phyloP scores from a whole-genome alignment of 2,113 vertebrate genomes.

The Lates calcarifer region DNA sequence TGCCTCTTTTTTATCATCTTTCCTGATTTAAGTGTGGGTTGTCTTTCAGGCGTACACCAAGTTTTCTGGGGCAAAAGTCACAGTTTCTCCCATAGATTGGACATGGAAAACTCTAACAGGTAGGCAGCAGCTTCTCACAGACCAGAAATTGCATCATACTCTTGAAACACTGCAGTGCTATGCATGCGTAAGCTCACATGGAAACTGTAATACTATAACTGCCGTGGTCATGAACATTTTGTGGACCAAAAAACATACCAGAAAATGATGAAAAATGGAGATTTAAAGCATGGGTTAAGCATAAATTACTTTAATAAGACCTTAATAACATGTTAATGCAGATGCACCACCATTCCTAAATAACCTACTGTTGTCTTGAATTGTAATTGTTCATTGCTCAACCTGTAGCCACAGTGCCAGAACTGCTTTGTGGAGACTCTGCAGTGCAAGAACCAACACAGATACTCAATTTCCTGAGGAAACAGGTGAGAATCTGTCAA shows the following conservation, averaged over 20 bases:
- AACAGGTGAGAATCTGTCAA: conserved; percentile 84
- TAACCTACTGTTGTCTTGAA: not conserved
- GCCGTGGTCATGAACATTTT: too few relatives aligned
- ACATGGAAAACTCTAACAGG: conserved; percentile 93
- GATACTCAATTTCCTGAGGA: conserved; percentile 94
- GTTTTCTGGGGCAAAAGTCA: conserved; percentile 92
- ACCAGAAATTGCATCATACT: not conserved
- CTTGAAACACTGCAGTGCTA: not conserved
- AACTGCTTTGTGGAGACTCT: conserved; percentile 86
- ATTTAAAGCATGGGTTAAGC: not conserved
- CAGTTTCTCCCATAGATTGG: conserved; percentile 88
- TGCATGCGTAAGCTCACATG: not conserved
- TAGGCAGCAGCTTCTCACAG: conserved; percentile 72
- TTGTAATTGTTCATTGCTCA: not conserved
- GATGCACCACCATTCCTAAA: not conserved
- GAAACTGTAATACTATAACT: not conserved
- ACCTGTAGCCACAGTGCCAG: conserved; percentile 85
- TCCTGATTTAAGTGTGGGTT: not conserved
- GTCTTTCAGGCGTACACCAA: conserved; percentile 92
- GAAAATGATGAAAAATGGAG: not conserved
- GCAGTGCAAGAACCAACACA: conserved; percentile 90
- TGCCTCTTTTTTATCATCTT: conserved; percentile 3
- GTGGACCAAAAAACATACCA: too few relatives aligned
- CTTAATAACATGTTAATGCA: not conserved
- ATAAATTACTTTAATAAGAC: not conserved